Percentiles rank a stretch among this genome's conserved stretches.
Conservation (phyloP, 2,797 vertebrate species). For the Tragopan temminckii region DNA sequence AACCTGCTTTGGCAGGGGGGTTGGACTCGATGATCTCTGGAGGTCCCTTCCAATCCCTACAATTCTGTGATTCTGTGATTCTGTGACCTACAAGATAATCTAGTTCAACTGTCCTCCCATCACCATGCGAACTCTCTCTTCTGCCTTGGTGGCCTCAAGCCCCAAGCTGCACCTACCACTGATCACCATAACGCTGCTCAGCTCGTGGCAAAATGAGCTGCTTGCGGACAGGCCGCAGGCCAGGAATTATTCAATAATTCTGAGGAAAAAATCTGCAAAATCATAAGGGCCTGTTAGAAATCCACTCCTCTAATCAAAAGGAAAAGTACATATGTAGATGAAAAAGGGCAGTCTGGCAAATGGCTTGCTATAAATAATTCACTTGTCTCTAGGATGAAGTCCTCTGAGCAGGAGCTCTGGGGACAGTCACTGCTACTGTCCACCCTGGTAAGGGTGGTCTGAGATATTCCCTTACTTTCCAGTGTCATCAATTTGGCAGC, state of each 20-base stretch:
- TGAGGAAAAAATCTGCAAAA: conserved; percentile 9
- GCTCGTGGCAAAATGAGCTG: background rate
- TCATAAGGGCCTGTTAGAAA: background rate
- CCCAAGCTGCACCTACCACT: background rate
- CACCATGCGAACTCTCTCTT: background rate
- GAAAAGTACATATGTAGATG: background rate
- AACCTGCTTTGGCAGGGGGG: no score
- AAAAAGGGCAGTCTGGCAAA: background rate
- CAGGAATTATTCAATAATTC: conserved; percentile 10
- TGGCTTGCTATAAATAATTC: background rate
- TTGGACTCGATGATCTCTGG: no score
- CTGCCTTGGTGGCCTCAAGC: background rate
- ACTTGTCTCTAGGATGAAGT: background rate
- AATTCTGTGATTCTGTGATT: no score
- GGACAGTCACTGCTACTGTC: background rate
- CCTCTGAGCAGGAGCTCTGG: background rate
- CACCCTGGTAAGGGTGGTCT: background rate
- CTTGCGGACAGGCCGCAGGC: accelerated
- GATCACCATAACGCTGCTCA: background rate
- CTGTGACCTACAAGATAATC: no score
- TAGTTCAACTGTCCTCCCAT: no score
- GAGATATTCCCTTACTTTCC: background rate
- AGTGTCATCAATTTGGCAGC: background rate
- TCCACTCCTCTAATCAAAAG: background rate
- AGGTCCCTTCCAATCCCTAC: no score